A percentile compares a stretch with the other conserved stretches of the same genome.
Conservation (phyloP, 2,797 vertebrate species). For the Fringilla coelebs region DNA sequence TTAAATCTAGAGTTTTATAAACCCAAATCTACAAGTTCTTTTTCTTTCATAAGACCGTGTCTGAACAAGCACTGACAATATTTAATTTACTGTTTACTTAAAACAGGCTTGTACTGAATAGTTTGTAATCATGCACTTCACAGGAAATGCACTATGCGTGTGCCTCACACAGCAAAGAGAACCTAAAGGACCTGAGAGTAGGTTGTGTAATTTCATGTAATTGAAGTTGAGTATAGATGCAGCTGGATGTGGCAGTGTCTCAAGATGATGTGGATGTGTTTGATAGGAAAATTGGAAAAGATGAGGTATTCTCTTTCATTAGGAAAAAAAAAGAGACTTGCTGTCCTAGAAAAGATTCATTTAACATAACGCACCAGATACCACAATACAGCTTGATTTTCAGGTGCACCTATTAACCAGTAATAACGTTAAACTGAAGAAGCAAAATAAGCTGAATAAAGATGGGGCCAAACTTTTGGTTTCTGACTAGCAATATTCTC, state of each 20-base stretch:
- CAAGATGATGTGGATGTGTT: slow-evolving; percentile 68
- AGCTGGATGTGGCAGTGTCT: slow-evolving; percentile 68
- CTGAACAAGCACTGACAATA: slow-evolving; percentile 63
- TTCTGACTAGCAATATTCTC: slow-evolving; percentile 52
- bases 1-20: slow-evolving; percentile 38
- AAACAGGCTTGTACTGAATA: slow-evolving; percentile 70
- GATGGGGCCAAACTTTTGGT: slow-evolving; percentile 53
- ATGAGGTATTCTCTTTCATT: slow-evolving; percentile 74
- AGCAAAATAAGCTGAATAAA: slow-evolving; percentile 69
- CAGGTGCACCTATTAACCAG: slow-evolving; percentile 74
- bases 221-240: slow-evolving; percentile 66
- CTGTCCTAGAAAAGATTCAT: slow-evolving; percentile 68
- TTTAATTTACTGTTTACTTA: slow-evolving; percentile 74
- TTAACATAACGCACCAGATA: slow-evolving; percentile 68
- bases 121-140: slow-evolving; percentile 66
- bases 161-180: slow-evolving; percentile 61
- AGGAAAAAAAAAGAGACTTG: slow-evolving; percentile 52
- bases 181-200: slow-evolving; percentile 68
- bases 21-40: slow-evolving; percentile 45
- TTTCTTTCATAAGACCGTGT: neutral
- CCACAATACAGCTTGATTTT: slow-evolving; percentile 77
- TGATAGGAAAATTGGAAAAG: slow-evolving; percentile 75
- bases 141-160: slow-evolving; percentile 49
- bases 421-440: slow-evolving; percentile 72
- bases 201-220: slow-evolving; percentile 70